Evolutionary conservation across 2,113 vertebrate species (phyloP).

Genomic region (Oryzias curvinotus): DNA sequence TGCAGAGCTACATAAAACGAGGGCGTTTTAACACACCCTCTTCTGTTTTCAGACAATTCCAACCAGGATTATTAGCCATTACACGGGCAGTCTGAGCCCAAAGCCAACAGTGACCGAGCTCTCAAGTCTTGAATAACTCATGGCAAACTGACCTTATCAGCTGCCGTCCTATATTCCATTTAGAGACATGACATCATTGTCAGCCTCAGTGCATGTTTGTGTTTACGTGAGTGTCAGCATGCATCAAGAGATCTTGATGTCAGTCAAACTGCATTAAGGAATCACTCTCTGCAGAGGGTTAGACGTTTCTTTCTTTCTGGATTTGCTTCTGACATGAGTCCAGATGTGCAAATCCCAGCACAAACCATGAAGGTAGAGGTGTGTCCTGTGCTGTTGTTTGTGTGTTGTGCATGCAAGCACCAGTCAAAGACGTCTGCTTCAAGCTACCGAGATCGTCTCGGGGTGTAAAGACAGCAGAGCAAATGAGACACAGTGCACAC

Average conservation of each 20-base stretch:
- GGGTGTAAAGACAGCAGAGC: conserved; percentile 17
- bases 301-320: no score
- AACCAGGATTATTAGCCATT: conserved; percentile 13
- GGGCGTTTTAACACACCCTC: no score
- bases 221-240: neutral
- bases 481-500: no score
- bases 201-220: conserved; percentile 4
- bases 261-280: conserved; percentile 17
- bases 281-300: conserved; percentile 2
- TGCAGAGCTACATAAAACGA: no score
- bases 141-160: conserved; percentile 25
- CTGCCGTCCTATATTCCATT: conserved; percentile 35
- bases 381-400: conserved; percentile 12
- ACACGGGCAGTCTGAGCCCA: conserved; percentile 3
- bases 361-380: conserved; percentile 5
- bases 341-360: neutral
- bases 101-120: conserved; percentile 12
- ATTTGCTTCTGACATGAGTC: no score
- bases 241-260: conserved; percentile 5
- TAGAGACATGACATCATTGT: conserved; percentile 4
- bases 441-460: conserved; percentile 27
- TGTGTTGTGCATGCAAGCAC: conserved; percentile 2
- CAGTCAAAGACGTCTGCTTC: conserved; percentile 40
- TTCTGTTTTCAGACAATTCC: conserved; percentile 8
- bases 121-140: conserved; percentile 29